These are phyloP conservation scores for Tryphoninae sp. DNA, from an alignment of 2,888 invertebrate species.

Conservation along the genomic window DNA sequence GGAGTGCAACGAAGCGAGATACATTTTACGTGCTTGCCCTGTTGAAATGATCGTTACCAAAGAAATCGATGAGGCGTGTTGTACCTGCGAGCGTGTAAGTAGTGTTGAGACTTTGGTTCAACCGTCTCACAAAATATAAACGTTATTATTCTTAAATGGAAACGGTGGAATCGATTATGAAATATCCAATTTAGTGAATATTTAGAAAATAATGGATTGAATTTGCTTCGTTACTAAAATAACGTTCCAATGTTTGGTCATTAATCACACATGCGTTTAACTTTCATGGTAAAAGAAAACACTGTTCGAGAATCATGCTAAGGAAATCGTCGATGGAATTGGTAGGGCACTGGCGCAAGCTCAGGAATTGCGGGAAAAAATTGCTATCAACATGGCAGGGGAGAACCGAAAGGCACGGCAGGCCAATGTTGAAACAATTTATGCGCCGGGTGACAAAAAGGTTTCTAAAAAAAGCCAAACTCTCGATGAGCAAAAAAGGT, in stretches of 20 bases:
- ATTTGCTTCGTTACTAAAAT: no score
- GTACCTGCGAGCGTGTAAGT: conserved; percentile 75
- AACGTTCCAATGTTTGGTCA: no score
- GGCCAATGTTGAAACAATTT: conserved; percentile 66
- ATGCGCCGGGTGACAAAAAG: conserved; percentile 46
- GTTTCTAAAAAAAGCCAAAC: conserved; percentile 12
- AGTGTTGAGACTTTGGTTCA: neutral
- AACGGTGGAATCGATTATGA: no score
- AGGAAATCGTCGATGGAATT: conserved; percentile 75
- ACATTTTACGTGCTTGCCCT: conserved; percentile 75
- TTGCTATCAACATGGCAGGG: conserved; percentile 68
- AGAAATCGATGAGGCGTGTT: conserved; percentile 68
- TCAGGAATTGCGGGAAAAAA: conserved; percentile 75
- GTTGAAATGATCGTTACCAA: conserved; percentile 68
- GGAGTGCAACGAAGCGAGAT: conserved; percentile 76
- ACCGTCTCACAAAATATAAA: no score
- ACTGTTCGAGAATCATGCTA: conserved; percentile 64
- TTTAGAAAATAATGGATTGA: neutral
- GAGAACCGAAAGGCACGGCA: conserved; percentile 65
- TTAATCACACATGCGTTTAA: no score
- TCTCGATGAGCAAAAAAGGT: neutral
- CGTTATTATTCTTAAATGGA: no score
- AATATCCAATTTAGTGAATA: no score
- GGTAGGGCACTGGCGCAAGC: conserved; percentile 73
- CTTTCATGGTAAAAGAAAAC: conserved; percentile 28